A percentile compares a stretch with the other conserved stretches of the same genome.
Evolutionary conservation across 2,888 invertebrate species (phyloP).

Genomic region (Torymus texanus): DNA sequence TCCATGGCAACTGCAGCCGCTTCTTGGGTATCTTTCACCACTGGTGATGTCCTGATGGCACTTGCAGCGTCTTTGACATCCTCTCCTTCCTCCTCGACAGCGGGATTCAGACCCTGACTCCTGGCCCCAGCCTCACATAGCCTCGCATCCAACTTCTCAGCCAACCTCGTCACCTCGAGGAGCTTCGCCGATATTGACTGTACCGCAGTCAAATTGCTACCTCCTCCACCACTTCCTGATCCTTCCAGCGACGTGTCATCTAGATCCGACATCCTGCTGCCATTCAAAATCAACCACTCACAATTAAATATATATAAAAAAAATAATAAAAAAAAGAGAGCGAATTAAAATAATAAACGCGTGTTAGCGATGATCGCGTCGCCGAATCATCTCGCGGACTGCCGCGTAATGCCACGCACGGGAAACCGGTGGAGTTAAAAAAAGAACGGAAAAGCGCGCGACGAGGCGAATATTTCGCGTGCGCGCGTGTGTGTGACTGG

Average conservation of each 20-base stretch:
- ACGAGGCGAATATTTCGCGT: constrained; percentile 11
- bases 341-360: neutral
- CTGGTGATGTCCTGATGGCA: no score
- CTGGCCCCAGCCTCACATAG: constrained; percentile 72
- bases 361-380: neutral
- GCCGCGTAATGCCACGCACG: no score
- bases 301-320: no score
- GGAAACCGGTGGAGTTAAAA: no score
- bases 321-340: neutral
- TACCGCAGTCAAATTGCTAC: constrained; percentile 79
- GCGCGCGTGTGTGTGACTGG: no score
- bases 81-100: constrained; percentile 26
- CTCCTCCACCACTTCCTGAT: neutral
- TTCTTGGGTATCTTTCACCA: constrained; percentile 12
- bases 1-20: neutral
- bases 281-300: neutral
- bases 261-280: constrained; percentile 67
- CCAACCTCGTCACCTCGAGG: constrained; percentile 81
- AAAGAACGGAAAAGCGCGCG: neutral
- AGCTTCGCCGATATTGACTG: constrained; percentile 82
- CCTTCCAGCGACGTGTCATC: constrained; percentile 50
- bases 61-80: neutral
- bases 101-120: constrained; percentile 63
- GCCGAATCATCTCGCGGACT: neutral
- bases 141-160: constrained; percentile 81